phyloP scores from a whole-genome alignment of 2,113 vertebrate genomes.

The Protobothrops flavoviridis region DNA sequence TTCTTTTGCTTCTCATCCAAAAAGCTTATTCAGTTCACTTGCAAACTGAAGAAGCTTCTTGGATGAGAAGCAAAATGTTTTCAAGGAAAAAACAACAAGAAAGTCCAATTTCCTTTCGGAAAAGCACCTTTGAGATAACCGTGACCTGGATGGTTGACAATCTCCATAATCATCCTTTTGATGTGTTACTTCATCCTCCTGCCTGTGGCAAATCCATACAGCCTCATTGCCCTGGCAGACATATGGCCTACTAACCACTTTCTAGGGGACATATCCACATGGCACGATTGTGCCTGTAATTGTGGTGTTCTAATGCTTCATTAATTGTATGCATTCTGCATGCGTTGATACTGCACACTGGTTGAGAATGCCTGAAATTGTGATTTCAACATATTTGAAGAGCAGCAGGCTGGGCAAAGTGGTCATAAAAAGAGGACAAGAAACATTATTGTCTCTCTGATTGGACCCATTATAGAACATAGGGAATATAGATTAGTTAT shows the following conservation, averaged over 20 bases:
- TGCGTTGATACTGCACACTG: not conserved
- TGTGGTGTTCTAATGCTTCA: not conserved
- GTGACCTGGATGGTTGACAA: no score
- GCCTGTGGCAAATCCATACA: not conserved
- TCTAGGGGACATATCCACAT: not conserved
- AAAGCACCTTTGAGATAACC: no score
- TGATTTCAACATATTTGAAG: not conserved
- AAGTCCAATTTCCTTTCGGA: no score
- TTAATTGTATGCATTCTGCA: not conserved
- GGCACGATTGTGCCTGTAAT: not conserved
- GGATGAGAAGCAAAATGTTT: no score
- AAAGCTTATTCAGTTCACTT: no score
- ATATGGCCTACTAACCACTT: not conserved
- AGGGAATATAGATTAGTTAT: constrained; percentile 4
- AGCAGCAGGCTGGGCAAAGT: not conserved
- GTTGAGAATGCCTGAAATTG: not conserved
- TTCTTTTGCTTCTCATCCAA: no score
- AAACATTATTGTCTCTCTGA: not conserved
- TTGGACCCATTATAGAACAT: not conserved
- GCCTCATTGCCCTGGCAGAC: not conserved
- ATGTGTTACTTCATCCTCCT: not conserved
- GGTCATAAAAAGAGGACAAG: not conserved
- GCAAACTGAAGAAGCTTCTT: no score
- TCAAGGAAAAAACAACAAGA: no score
- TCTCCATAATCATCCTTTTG: not conserved